Percentiles rank a stretch among this genome's conserved stretches.
phyloP scores from a whole-genome alignment of 2,113 vertebrate genomes.

The Heterotis niloticus region DNA sequence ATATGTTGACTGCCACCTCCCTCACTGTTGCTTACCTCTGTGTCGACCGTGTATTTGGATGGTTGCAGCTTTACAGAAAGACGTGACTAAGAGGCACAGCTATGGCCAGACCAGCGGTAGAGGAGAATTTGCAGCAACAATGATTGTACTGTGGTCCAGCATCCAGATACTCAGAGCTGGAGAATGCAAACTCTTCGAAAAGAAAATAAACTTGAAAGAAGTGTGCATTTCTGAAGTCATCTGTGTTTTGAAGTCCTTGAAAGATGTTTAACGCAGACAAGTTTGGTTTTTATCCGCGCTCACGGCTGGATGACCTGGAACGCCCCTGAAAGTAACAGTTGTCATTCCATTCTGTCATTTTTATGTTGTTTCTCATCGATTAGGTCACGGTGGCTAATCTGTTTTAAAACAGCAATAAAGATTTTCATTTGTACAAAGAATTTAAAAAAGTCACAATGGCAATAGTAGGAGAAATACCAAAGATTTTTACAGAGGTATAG shows the following conservation, averaged over 20 bases:
- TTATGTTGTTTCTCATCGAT: conserved; percentile 16
- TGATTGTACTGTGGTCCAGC: no score
- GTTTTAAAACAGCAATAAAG: conserved; percentile 31
- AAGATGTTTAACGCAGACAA: not conserved
- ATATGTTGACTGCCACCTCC: no score
- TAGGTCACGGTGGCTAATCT: conserved; percentile 35
- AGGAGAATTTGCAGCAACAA: no score
- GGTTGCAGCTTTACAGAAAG: no score
- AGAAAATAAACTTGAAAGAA: not conserved
- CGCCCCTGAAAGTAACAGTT: not conserved
- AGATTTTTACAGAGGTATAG: no score
- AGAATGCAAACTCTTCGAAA: not conserved
- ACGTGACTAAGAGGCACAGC: no score
- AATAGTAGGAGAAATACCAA: no score
- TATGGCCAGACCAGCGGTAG: no score
- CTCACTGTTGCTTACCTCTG: no score
- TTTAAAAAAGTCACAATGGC: no score
- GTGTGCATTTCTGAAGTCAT: not conserved
- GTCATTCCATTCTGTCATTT: conserved; percentile 1
- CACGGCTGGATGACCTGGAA: not conserved
- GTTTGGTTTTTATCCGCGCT: not conserved
- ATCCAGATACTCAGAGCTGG: no score
- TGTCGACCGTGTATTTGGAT: no score
- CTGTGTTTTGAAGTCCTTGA: not conserved
- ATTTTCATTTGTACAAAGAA: conserved; percentile 16